Conservation (phyloP, 2,888 invertebrate species). For the Rugalucina vietnamica region DNA sequence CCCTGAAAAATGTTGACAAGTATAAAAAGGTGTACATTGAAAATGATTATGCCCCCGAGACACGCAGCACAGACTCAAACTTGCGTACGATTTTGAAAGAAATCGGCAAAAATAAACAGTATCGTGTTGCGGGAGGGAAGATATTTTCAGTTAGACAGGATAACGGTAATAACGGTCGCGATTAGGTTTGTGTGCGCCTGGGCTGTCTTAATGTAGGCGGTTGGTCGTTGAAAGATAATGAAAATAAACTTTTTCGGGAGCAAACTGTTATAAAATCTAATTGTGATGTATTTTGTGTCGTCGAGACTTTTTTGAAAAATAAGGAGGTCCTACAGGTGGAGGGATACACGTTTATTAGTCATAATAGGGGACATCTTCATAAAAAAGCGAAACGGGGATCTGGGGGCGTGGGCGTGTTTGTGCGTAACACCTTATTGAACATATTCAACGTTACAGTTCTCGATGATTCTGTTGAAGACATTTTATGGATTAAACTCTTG, state of each 20-base stretch:
- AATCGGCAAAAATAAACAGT: conserved; percentile 24
- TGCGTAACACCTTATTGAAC: conserved; percentile 4
- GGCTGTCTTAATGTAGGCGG: conserved; percentile 25
- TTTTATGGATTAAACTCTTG: conserved; percentile 20
- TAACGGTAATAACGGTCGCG: not conserved
- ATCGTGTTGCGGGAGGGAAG: not conserved
- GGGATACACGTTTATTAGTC: conserved; percentile 20
- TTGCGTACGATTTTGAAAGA: conserved; percentile 23
- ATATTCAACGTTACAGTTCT: conserved; percentile 17
- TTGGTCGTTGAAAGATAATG: conserved; percentile 20
- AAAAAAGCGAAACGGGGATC: conserved; percentile 23
- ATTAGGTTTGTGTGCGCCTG: conserved; percentile 25
- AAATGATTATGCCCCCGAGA: conserved; percentile 1
- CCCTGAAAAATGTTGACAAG: not conserved
- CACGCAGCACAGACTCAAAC: conserved; percentile 5
- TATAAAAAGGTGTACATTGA: conserved; percentile 3
- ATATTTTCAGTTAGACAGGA: not conserved
- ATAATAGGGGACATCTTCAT: conserved; percentile 21
- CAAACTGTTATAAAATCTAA: not conserved
- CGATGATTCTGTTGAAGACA: conserved; percentile 15
- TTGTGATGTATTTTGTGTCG: conserved; percentile 20
- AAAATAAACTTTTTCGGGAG: not conserved
- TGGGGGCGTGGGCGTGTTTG: conserved; percentile 28
- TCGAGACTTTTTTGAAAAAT: conserved; percentile 15
- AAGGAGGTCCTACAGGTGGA: not conserved